phyloP scores from a whole-genome alignment of 35 echinoderm and acorn worm genomes.

The Ophiothrix spiculata region DNA sequence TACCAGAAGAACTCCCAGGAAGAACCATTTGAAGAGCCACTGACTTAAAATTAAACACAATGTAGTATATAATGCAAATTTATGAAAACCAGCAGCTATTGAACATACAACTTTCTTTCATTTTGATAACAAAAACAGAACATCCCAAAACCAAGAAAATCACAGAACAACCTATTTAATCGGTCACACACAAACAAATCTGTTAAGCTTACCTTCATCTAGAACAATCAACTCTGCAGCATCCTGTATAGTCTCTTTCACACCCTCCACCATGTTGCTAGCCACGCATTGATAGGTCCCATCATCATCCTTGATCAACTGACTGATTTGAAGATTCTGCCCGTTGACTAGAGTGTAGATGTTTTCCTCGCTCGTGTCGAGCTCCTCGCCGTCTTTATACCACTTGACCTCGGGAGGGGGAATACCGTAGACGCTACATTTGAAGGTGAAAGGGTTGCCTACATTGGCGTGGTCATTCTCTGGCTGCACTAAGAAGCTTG shows the following conservation, averaged over 20 bases:
- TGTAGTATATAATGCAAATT: no score
- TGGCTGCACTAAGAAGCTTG: not conserved
- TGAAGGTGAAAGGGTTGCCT: not conserved
- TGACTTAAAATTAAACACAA: no score
- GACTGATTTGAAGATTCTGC: not conserved
- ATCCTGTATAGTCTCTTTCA: not conserved
- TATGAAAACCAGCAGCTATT: no score
- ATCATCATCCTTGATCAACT: not conserved
- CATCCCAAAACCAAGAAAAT: no score
- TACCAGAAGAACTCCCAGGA: no score
- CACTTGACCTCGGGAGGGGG: not conserved
- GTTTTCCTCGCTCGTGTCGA: not conserved
- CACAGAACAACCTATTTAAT: no score
- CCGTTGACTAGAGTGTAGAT: not conserved
- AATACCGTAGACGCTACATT: not conserved
- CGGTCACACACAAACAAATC: not conserved
- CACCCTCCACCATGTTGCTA: not conserved
- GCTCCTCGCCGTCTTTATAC: not conserved
- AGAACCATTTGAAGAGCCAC: no score
- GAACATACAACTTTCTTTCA: no score
- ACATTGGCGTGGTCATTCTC: not conserved
- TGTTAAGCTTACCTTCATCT: not conserved
- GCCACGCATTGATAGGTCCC: conserved; percentile 1
- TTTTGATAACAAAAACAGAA: no score
- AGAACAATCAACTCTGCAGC: not conserved